A percentile compares a stretch with the other conserved stretches of the same genome.
phyloP scores from a whole-genome alignment of 2,888 invertebrate genomes.

The Girardia tigrina region DNA sequence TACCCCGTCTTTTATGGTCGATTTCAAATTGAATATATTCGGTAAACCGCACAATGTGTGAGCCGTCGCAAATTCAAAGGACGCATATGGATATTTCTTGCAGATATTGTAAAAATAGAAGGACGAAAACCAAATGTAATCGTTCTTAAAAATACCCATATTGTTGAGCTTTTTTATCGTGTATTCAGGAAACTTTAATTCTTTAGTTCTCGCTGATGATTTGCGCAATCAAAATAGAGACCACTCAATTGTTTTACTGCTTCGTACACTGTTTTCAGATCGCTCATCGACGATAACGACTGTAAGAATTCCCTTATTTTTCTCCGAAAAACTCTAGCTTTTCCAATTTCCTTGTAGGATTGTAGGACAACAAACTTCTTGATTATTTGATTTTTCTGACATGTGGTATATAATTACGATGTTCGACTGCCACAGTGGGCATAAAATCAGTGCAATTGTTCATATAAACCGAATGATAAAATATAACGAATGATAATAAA shows the following conservation, averaged over 20 bases:
- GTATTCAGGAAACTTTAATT: conserved; percentile 40
- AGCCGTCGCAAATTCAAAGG: conserved; percentile 42
- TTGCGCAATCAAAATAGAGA: conserved; percentile 34
- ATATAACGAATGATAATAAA: too few species aligned
- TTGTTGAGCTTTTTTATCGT: conserved; percentile 44
- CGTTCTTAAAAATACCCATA: conserved; percentile 46
- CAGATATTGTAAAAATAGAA: conserved; percentile 45
- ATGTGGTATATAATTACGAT: too few species aligned
- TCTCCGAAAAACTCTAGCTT: too few species aligned
- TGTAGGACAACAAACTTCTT: too few species aligned
- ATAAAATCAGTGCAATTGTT: too few species aligned
- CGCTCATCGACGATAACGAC: conserved; percentile 31
- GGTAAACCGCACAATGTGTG: conserved; percentile 41
- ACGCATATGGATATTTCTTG: conserved; percentile 46
- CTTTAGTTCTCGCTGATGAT: conserved; percentile 32
- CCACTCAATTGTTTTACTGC: conserved; percentile 32
- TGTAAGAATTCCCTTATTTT: conserved; percentile 34
- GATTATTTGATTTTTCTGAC: too few species aligned
- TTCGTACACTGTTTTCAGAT: conserved; percentile 36
- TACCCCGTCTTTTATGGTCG: too few species aligned
- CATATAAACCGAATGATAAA: too few species aligned
- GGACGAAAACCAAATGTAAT: conserved; percentile 46
- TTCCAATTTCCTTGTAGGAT: too few species aligned
- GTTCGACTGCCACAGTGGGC: too few species aligned
- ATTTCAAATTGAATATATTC: conserved; percentile 42